A percentile compares a stretch with the other conserved stretches of the same genome.
These are phyloP conservation scores for Dioctria linearis DNA, from an alignment of 2,888 invertebrate species.

Conservation along the genomic window DNA sequence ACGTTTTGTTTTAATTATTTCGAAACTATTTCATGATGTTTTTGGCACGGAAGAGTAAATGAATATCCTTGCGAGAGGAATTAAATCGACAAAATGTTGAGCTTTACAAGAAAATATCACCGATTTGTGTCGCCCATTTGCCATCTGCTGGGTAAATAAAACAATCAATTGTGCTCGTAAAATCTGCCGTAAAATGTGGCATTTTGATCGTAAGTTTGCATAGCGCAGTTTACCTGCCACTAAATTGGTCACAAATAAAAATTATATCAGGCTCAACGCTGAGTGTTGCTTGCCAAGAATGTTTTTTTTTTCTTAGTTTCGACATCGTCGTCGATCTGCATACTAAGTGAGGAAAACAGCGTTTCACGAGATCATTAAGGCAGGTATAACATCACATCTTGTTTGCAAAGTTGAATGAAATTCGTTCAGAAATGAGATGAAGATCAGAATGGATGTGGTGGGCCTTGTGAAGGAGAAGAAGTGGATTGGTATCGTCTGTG, in stretches of 20 bases:
- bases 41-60: conserved; percentile 32
- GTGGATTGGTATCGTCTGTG: not conserved
- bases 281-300: conserved; percentile 4
- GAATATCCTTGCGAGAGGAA: conserved; percentile 5
- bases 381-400: conserved; percentile 47
- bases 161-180: conserved; percentile 53
- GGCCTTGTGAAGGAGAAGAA: not conserved
- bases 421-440: conserved; percentile 25
- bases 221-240: conserved; percentile 45
- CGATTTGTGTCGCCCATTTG: conserved; percentile 52
- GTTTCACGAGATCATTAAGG: conserved; percentile 43
- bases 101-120: conserved; percentile 43
- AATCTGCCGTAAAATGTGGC: conserved; percentile 51
- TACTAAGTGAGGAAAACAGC: conserved; percentile 43
- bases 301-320: not conserved
- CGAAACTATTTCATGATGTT: not conserved
- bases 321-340: conserved; percentile 40
- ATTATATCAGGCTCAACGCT: conserved; percentile 36
- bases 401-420: conserved; percentile 43
- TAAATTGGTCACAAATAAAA: conserved; percentile 47
- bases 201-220: conserved; percentile 50
- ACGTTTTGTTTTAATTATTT: conserved; percentile 42
- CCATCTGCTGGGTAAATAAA: conserved; percentile 55
- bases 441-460: not conserved
- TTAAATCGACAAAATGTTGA: conserved; percentile 6